Conservation (phyloP, 2,113 vertebrate species). For the Dipodomys ordii region DNA sequence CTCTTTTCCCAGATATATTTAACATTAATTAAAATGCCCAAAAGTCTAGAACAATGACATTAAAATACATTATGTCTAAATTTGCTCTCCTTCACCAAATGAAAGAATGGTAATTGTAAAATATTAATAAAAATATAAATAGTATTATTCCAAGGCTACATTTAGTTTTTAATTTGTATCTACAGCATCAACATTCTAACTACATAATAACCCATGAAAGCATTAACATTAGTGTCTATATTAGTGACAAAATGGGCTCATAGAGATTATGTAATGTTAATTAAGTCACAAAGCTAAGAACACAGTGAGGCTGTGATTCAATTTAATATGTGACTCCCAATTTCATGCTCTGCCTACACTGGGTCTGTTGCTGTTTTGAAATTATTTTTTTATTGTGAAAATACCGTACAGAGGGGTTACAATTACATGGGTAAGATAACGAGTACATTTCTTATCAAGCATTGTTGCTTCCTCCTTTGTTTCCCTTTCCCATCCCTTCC, state of each 20-base stretch:
- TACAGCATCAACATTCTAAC: not conserved
- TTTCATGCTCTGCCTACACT: not conserved
- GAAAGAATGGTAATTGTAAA: not conserved
- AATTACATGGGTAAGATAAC: no score
- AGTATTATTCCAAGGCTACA: accelerated
- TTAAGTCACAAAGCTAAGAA: not conserved
- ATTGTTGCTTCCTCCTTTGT: no score
- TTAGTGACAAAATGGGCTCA: not conserved
- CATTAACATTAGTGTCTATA: not conserved
- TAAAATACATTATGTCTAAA: not conserved
- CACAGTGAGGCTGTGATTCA: not conserved
- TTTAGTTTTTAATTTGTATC: not conserved
- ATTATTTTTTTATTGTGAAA: no score
- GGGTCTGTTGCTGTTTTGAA: not conserved
- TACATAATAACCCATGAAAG: not conserved
- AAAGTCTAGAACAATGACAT: not conserved
- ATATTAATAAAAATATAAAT: not conserved
- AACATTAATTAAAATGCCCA: not conserved
- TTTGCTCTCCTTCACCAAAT: not conserved
- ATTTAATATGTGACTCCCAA: not conserved
- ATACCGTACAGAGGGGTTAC: no score
- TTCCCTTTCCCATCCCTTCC: no score
- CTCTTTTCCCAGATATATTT: not conserved
- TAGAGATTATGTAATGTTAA: not conserved
- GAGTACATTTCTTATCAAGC: no score